Evolutionary conservation across 2,888 invertebrate species (phyloP).

Genomic region (Phengaris alcon): DNA sequence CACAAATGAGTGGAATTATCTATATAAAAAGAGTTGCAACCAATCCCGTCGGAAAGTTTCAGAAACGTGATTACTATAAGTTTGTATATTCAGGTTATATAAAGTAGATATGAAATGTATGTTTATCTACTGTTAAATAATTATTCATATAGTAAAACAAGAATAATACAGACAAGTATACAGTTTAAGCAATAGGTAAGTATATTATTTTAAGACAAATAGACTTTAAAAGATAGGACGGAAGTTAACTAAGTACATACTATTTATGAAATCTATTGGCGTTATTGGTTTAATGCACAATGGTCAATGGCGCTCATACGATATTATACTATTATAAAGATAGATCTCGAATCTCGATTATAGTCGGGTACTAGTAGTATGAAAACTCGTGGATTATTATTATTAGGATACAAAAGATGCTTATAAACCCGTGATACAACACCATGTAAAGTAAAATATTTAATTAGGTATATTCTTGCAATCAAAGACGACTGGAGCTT

Average conservation of each 20-base stretch:
- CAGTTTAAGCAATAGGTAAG: neutral
- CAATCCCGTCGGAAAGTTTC: neutral
- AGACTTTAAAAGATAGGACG: slow-evolving; percentile 5
- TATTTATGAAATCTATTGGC: neutral
- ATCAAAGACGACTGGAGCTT: too few species aligned
- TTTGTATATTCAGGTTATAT: neutral
- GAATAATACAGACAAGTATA: neutral
- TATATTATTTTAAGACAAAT: slow-evolving; percentile 6
- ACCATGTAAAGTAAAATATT: too few species aligned
- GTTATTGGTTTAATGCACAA: neutral
- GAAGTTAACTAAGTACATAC: neutral
- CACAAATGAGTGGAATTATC: too few species aligned
- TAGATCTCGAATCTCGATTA: neutral
- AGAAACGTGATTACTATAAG: neutral
- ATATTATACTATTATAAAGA: neutral
- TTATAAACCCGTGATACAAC: neutral
- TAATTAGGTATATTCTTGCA: too few species aligned
- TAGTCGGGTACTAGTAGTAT: neutral
- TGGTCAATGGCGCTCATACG: neutral
- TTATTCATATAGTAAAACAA: neutral
- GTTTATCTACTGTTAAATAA: neutral
- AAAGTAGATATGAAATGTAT: neutral
- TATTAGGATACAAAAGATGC: neutral
- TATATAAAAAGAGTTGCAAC: too few species aligned
- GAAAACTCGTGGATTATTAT: neutral